Evolutionary conservation across 2,797 vertebrate genomes (phyloP).

Genomic region (Uromys caudimaculatus): DNA sequence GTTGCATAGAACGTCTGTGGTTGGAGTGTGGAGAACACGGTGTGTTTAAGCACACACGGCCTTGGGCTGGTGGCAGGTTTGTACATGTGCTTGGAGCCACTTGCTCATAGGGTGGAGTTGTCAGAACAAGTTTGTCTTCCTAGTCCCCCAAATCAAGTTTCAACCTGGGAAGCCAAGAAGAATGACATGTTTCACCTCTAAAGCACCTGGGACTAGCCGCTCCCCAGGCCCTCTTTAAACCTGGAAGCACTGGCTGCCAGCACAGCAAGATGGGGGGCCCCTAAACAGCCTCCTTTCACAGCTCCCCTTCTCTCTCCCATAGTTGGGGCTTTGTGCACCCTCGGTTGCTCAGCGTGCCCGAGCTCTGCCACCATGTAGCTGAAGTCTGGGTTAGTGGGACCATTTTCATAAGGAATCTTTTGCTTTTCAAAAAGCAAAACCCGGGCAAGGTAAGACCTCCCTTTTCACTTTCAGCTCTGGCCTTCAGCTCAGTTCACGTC

Average conservation of each 20-base stretch:
- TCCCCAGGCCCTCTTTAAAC: slow-evolving; percentile 26
- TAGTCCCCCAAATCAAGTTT: slow-evolving; percentile 72
- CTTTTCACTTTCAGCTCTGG: slow-evolving; percentile 65
- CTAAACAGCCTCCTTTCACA: slow-evolving; percentile 62
- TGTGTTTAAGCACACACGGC: slow-evolving; percentile 62
- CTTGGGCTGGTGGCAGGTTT: slow-evolving; percentile 60
- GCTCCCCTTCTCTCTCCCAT: slow-evolving; percentile 74
- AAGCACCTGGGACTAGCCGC: slow-evolving; percentile 53
- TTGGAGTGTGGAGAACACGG: neutral
- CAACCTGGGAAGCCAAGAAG: slow-evolving; percentile 72
- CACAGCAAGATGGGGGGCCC: slow-evolving; percentile 29
- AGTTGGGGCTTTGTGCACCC: slow-evolving; percentile 99
- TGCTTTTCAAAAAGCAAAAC: slow-evolving; percentile 93
- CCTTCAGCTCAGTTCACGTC: slow-evolving; percentile 53
- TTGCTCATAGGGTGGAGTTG: slow-evolving; percentile 73
- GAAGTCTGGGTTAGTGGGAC: slow-evolving; percentile 93
- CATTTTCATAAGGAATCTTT: slow-evolving; percentile 88
- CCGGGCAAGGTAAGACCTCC: slow-evolving; percentile 94
- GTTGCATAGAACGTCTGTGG: neutral
- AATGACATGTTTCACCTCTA: slow-evolving; percentile 63
- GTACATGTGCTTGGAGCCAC: slow-evolving; percentile 17
- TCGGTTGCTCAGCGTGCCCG: slow-evolving; percentile 95
- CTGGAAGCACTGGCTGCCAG: neutral
- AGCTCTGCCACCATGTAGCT: slow-evolving; percentile 95
- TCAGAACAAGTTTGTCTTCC: slow-evolving; percentile 66